phyloP scores from a whole-genome alignment of 2,113 vertebrate species.

The Probosciger aterrimus region DNA sequence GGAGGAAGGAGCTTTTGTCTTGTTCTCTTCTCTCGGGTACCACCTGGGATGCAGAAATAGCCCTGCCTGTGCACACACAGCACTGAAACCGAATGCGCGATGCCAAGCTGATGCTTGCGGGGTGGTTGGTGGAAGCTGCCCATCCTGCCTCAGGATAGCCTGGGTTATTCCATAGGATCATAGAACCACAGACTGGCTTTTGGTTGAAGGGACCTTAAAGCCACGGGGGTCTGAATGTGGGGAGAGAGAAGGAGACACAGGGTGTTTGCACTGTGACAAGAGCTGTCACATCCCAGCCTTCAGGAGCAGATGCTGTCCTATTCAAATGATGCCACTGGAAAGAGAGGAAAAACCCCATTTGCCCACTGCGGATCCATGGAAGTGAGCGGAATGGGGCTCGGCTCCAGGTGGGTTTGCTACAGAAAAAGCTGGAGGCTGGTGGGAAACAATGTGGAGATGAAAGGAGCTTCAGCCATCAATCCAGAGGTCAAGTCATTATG shows the following conservation, averaged over 20 bases:
- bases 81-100: not conserved
- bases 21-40: not conserved
- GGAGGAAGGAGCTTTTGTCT: not conserved
- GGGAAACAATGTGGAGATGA: not conserved
- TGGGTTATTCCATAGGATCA: not conserved
- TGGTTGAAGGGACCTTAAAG: not conserved
- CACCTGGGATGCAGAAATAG: not conserved
- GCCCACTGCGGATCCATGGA: not conserved
- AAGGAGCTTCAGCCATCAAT: constrained; percentile 24
- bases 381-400: not conserved
- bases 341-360: not conserved
- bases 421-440: not conserved
- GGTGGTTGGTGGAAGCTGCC: not conserved
- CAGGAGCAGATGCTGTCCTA: not conserved
- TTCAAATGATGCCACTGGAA: not conserved
- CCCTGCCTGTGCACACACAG: not conserved
- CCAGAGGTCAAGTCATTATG: constrained; percentile 20
- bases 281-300: not conserved
- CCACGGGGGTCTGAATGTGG: not conserved
- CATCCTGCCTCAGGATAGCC: not conserved
- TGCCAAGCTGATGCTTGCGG: not conserved
- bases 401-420: not conserved
- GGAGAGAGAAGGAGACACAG: not conserved
- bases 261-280: not conserved
- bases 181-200: not conserved